phyloP scores from a whole-genome alignment of 1,140 invertebrate species.

The Danaus plexippus region DNA sequence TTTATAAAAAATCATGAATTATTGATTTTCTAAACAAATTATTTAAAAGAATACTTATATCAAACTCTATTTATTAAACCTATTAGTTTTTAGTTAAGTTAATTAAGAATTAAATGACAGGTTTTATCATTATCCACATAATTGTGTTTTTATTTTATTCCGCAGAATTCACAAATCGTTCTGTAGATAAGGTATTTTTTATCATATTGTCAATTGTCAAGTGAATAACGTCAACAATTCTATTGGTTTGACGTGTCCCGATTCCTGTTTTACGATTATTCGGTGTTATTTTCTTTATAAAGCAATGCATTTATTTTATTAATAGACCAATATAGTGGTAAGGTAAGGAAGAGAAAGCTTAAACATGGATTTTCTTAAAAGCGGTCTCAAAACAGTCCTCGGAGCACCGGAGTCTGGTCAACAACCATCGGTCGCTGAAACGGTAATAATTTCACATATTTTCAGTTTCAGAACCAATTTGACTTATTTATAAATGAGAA shows the following conservation, averaged over 20 bases:
- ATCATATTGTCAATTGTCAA: constrained; percentile 3
- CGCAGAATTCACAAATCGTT: too few relatives aligned
- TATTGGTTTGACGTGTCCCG: constrained; percentile 17
- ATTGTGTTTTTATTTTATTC: too few relatives aligned
- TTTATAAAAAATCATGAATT: too few relatives aligned
- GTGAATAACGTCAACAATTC: constrained; percentile 4
- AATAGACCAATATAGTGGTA: constrained; percentile 4
- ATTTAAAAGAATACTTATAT: too few relatives aligned
- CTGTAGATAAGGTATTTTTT: too few relatives aligned
- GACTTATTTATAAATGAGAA: constrained; percentile 22
- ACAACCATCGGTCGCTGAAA: constrained; percentile 86
- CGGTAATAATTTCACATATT: constrained; percentile 73
- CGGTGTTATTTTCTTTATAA: constrained; percentile 12
- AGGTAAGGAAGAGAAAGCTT: constrained; percentile 4
- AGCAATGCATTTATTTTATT: constrained; percentile 16
- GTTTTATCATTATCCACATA: too few relatives aligned
- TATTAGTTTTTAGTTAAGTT: too few relatives aligned
- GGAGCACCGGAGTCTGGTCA: constrained; percentile 82
- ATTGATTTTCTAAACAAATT: too few relatives aligned
- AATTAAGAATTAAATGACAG: too few relatives aligned
- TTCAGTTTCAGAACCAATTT: constrained; percentile 19
- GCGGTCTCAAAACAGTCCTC: constrained; percentile 89
- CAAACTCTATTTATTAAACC: too few relatives aligned
- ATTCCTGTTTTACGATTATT: constrained; percentile 5
- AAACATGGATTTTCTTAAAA: constrained; percentile 89